These are phyloP conservation scores for Aricia agestis DNA, from an alignment of 1,140 invertebrate genomes.

Conservation along the genomic window DNA sequence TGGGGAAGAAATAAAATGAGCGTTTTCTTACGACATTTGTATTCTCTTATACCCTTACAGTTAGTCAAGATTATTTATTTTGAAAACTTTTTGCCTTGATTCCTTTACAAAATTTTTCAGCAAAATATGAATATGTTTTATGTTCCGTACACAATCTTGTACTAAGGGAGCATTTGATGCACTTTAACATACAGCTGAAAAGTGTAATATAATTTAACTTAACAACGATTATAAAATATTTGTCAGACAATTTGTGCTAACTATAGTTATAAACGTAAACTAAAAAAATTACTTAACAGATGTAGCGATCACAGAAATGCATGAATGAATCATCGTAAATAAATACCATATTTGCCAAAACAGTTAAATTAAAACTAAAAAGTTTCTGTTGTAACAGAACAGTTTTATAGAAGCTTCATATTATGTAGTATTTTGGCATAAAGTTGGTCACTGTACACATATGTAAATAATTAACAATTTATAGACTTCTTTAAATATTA, in stretches of 20 bases:
- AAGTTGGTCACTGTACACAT: too few species aligned
- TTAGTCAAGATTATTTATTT: constrained; percentile 41
- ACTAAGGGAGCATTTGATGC: constrained; percentile 8
- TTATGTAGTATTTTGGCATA: too few species aligned
- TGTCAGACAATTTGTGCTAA: constrained; percentile 23
- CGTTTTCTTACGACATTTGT: constrained; percentile 48
- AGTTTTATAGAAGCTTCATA: too few species aligned
- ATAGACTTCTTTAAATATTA: too few species aligned
- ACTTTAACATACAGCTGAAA: background rate
- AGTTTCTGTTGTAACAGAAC: background rate
- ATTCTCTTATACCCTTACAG: constrained; percentile 52
- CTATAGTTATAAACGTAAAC: constrained; percentile 2
- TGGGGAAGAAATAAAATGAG: constrained; percentile 37
- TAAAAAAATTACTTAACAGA: constrained; percentile 9
- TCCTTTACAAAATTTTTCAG: constrained; percentile 17
- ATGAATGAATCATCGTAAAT: constrained; percentile 47
- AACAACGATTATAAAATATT: background rate
- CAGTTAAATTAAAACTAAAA: background rate
- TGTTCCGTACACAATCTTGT: constrained; percentile 14
- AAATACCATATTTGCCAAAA: background rate
- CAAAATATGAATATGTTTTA: constrained; percentile 12
- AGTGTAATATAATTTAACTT: background rate
- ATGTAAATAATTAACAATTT: too few species aligned
- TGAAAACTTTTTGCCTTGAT: constrained; percentile 27
- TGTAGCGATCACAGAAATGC: constrained; percentile 65